Base-by-base conservation (phyloP, 2,113 vertebrate species). In the Tychaedon coryphoeus region DNA sequence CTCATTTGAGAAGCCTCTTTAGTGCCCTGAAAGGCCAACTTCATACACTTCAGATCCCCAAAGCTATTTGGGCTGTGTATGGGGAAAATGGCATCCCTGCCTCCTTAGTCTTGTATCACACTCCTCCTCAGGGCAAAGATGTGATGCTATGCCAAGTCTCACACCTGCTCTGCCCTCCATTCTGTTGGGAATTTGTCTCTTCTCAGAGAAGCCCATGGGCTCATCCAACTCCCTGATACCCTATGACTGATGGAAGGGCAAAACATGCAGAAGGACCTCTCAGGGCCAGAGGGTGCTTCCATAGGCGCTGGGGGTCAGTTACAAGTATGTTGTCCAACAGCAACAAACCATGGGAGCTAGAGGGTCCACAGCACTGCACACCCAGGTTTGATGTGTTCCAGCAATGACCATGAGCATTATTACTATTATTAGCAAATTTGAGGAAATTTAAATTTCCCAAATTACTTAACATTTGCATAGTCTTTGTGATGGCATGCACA, bases 221-320 rank as follows among this genome's bases (percentile, higher is more conserved):
- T 69, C 2, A 2, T 58, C 12, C 8, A 54, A 1, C 14, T 58
- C 16, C 16, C 9, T 29, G 16, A 47, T 8, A 3, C 3, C 3
- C 18, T 18, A 5, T 42, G 19, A 28, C 29, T 11, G 5, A 28
- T 25, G 14, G 19, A 36, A 64, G 16, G 6, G 15, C 8, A 78
- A 31, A 64, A 85, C n/a, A 36, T 16, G 10, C 3, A 4, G 24
- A 43, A 62, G 16, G 14, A 73, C 5, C 15, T 25, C 3, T 17
- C n/a, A 40, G 22, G 36, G 19, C 8, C 66, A 75, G 74, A 34
- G 8, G 8, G 8, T 33, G 19, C 6, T 29, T 75, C 45, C 34
- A 7, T 3, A 65, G 40, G 23, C 74, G 6, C 11, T 2, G 3
- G 69, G 19, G 42, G 28, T 19, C 1, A 5, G 12, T 40, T 51